Evolutionary conservation across 2,797 vertebrate genomes (phyloP).

Genomic region (Apodemus agrarius): DNA sequence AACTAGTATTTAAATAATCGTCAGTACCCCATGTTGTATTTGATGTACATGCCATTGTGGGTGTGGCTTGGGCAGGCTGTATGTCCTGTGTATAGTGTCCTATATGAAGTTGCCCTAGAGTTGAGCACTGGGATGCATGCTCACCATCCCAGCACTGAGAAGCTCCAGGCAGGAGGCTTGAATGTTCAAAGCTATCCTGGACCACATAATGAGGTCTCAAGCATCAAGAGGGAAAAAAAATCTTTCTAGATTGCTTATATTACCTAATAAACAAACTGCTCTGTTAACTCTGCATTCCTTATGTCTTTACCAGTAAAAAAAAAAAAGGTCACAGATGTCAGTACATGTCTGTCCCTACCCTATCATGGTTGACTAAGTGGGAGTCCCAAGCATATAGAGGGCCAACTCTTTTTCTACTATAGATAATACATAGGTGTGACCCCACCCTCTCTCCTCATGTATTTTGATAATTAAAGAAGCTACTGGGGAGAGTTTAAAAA

Average conservation of each 20-base stretch:
- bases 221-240: neutral
- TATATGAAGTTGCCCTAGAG: neutral
- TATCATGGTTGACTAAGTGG: neutral
- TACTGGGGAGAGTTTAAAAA: neutral
- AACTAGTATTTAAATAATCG: constrained; percentile 3
- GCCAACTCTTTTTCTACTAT: neutral
- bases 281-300: neutral
- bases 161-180: neutral
- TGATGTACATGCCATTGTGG: neutral
- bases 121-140: too few relatives aligned
- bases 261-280: neutral
- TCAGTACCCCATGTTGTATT: neutral
- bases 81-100: neutral
- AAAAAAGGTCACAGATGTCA: neutral
- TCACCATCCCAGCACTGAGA: neutral
- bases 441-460: too few relatives aligned
- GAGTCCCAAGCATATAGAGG: neutral
- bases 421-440: neutral
- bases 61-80: neutral
- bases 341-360: neutral
- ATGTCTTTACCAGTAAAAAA: neutral
- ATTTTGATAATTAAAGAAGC: constrained; percentile 1
- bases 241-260: neutral
- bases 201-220: neutral
- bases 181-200: neutral